Base-by-base conservation (phyloP, 2,888 invertebrate species). In the Drosophila formosana region DNA sequence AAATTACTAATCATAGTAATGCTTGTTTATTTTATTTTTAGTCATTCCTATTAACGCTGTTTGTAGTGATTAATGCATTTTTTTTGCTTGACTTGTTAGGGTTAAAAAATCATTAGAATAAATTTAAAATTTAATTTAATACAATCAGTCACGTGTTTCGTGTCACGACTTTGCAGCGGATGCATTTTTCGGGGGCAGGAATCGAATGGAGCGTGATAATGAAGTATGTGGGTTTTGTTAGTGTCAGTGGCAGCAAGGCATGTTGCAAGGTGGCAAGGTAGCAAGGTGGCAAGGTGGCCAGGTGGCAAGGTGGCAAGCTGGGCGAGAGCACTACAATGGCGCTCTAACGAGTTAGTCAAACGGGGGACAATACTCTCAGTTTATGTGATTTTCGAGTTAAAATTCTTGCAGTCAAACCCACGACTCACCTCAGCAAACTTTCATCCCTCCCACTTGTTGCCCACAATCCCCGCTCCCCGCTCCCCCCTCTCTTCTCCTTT, bases 321-420 rank as follows among this genome's bases (percentile, higher is more conserved):
- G 51, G 28, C 50, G 66, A 51, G 62, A 62, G 53, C 50, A 55
- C 60, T 49, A 76, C 75, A 76, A 78, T 76, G 56, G 75, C 52
- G 70, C 56, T 51, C 75, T 76, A 76, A 76, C 78, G 75, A 76
- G 66, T 47, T 46, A 13, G 62, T 66, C 55, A 7, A 6, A 6
- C 30, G 30, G 51, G 53, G 57, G 65, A 67, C 65, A 30, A 5
- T 9, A 32, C 37, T 53, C 60, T 76, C 68, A 68, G 64, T 66
- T 77, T 66, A 83, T 79, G 74, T 83, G 81, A 84, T 88, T 84
- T 84, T 79, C 84, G 76, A 86, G 84, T 76, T 81, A 76, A 88
- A 84, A 86, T 86, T 79, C 79, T 74, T 72, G 55, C 63, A 65
- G 66, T 47, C 46, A 46, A 47, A 47, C 18, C 45, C 45, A 62